These are phyloP conservation scores for Poecile atricapillus DNA, from an alignment of 2,113 vertebrate genomes.

Conservation along the genomic window DNA sequence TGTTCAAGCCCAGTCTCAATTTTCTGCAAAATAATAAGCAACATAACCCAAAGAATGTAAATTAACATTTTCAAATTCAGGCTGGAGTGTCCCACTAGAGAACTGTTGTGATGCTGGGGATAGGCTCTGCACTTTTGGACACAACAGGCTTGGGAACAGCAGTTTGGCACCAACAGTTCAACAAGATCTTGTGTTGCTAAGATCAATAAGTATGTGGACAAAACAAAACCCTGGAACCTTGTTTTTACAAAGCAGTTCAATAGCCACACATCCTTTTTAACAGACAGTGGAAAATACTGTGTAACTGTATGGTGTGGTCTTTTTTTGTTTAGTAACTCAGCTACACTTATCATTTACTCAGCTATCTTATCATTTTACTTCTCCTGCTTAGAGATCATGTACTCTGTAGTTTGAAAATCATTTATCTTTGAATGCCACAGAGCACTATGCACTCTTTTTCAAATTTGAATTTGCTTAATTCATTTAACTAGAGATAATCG, in stretches of 20 bases:
- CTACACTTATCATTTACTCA: not conserved
- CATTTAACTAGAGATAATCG: not conserved
- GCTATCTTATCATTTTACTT: not conserved
- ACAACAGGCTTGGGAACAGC: not conserved
- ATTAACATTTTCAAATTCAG: not conserved
- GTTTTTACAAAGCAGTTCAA: not conserved
- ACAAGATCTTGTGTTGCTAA: not conserved
- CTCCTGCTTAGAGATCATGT: not conserved
- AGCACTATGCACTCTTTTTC: not conserved
- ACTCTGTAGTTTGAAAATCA: not conserved
- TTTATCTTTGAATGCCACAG: not conserved
- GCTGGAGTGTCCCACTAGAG: not conserved
- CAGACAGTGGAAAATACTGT: not conserved
- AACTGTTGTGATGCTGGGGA: not conserved
- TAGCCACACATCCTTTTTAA: not conserved
- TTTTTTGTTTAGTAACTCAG: not conserved
- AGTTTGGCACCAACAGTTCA: not conserved
- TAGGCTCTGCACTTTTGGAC: not conserved
- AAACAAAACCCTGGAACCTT: not conserved
- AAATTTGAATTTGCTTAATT: slow-evolving; percentile 5
- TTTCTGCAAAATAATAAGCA: not conserved
- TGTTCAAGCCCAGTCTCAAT: not conserved
- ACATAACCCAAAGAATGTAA: not conserved
- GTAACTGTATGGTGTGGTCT: not conserved
- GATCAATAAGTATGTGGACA: not conserved